Conservation (phyloP, 2,888 invertebrate species). For the Cryptocephalus moraei region DNA sequence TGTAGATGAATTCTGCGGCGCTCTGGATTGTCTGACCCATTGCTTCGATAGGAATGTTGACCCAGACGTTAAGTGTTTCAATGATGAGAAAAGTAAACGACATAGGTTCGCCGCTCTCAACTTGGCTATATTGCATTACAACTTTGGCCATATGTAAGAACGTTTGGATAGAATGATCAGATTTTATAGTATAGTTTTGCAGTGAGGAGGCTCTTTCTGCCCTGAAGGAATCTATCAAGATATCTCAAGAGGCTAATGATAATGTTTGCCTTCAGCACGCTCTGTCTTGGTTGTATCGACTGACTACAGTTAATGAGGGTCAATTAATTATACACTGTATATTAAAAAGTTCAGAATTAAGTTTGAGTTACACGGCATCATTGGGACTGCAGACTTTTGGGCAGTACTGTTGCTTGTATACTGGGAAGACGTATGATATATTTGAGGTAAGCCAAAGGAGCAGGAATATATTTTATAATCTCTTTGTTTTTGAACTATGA, state of each 20-base stretch:
- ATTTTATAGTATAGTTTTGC: constrained; percentile 15
- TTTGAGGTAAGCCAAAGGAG: constrained; percentile 43
- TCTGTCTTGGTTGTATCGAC: constrained; percentile 68
- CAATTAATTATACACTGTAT: constrained; percentile 58
- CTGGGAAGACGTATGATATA: constrained; percentile 54
- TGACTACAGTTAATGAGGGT: constrained; percentile 45
- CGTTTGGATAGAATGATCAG: background rate
- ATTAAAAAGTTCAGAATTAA: constrained; percentile 56
- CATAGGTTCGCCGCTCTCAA: constrained; percentile 87
- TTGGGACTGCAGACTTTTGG: constrained; percentile 67
- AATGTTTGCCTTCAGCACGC: constrained; percentile 77
- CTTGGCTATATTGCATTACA: constrained; percentile 77
- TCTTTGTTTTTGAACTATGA: background rate
- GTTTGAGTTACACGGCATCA: constrained; percentile 60
- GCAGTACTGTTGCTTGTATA: constrained; percentile 62
- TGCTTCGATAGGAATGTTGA: constrained; percentile 63
- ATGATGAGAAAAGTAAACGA: constrained; percentile 50
- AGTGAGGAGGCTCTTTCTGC: constrained; percentile 70
- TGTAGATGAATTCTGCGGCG: constrained; percentile 78
- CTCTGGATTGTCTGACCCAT: constrained; percentile 68
- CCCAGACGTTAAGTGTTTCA: constrained; percentile 38
- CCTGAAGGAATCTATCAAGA: constrained; percentile 76
- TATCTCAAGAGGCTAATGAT: constrained; percentile 83
- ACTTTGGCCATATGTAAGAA: constrained; percentile 68
- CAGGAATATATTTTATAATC: background rate